These are phyloP conservation scores for Fopius arisanus DNA, from an alignment of 1,140 invertebrate species.

Conservation along the genomic window DNA sequence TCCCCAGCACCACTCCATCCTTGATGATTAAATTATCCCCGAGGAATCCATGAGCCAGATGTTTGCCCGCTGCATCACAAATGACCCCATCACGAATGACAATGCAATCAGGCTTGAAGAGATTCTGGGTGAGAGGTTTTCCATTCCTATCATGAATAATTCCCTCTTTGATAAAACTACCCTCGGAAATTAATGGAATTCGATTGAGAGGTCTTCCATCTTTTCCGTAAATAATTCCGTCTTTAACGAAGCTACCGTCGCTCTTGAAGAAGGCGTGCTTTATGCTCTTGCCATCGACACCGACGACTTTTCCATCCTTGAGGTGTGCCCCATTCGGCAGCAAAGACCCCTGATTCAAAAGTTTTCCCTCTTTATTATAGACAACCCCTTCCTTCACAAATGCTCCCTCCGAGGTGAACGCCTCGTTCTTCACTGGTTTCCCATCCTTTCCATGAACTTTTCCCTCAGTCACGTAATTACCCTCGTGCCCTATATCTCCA, in stretches of 20 bases:
- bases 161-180: conserved; percentile 53
- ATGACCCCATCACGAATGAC: conserved; percentile 56
- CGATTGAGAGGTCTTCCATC: conserved; percentile 52
- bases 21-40: conserved; percentile 54
- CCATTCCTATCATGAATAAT: conserved; percentile 49
- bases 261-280: conserved; percentile 58
- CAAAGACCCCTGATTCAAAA: conserved; percentile 58
- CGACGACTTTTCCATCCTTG: conserved; percentile 56
- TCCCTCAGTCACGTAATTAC: conserved; percentile 51
- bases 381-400: conserved; percentile 55
- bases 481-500: conserved; percentile 53
- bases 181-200: conserved; percentile 55
- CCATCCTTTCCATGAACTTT: conserved; percentile 58
- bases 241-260: conserved; percentile 58
- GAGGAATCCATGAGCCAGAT: conserved; percentile 45
- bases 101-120: conserved; percentile 56
- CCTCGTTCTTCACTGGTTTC: conserved; percentile 56
- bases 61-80: conserved; percentile 40
- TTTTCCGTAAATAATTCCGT: conserved; percentile 52
- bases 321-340: conserved; percentile 55
- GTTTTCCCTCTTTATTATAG: conserved; percentile 55
- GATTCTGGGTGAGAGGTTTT: conserved; percentile 49
- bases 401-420: conserved; percentile 57
- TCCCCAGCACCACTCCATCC: conserved; percentile 52
- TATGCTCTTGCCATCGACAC: conserved; percentile 55